Base-by-base conservation (phyloP, 2,888 invertebrate species). In the Oeneis ivallda region DNA sequence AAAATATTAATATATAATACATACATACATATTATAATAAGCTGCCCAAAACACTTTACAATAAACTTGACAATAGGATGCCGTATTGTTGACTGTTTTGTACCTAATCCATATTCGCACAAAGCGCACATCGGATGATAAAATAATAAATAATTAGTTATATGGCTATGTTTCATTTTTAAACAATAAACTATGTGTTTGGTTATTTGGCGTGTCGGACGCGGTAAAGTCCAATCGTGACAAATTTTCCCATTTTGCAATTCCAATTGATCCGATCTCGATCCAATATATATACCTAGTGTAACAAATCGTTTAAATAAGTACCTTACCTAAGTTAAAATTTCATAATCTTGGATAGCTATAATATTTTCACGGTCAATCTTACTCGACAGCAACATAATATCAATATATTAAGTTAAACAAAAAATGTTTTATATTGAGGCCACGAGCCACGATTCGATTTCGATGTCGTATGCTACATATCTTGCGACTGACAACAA, bases 301-400 rank as follows among this genome's bases (percentile, higher is more conserved):
- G 15, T 45, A 15, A 15, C 15, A 45, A 45, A 15, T 45, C n/a
- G 15, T 15, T 45, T 11, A 10, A 39, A 10, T n/a, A 45, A 1
- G 45, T 45, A 45, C 26, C 26, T 26, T 45, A 45, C 26, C 26
- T 26, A 26, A 26, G 45, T 45, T 49, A 49, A 49, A 10, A 19
- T 32, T 54, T 15, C 53, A 37, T 11, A 54, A 9, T 37, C 37
- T 37, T 37, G 17, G 13, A 32, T 32, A 15, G n/a, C n/a, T n/a
- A n/a, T n/a, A n/a, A n/a, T 37, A 37, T 15, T 17, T 54, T 54
- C 53, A 54, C 53, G 53, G 53, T 37, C 53, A 54, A 37, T 37
- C 34, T n/a, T n/a, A n/a, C n/a, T n/a, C n/a, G n/a, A n/a, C n/a
- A n/a, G n/a, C n/a, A n/a, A n/a, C n/a, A n/a, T n/a, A n/a, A n/a